phyloP scores from a whole-genome alignment of 2,797 vertebrate genomes.

The Trachops cirrhosus region DNA sequence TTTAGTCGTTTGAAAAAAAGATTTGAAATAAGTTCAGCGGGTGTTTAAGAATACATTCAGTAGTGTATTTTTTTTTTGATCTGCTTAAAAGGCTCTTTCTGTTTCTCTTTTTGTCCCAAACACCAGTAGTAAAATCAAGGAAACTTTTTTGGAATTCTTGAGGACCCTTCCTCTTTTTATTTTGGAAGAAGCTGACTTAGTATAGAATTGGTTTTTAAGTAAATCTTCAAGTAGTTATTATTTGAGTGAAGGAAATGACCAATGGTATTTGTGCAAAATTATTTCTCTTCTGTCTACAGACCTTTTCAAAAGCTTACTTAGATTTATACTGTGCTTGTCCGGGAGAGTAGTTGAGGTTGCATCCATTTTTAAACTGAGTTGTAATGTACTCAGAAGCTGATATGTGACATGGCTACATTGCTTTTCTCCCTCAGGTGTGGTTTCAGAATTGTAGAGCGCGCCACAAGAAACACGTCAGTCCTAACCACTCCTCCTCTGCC shows the following conservation, averaged over 20 bases:
- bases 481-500: conserved; percentile 88
- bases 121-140: conserved; percentile 6
- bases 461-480: conserved; percentile 97
- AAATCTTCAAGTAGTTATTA: not conserved
- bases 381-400: not conserved
- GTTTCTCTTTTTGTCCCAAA: conserved; percentile 3
- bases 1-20: conserved; percentile 44
- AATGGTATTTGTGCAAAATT: not conserved
- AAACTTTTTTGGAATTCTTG: not conserved
- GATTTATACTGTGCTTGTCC: not conserved
- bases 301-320: not conserved
- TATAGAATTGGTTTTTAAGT: not conserved
- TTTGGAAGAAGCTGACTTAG: not conserved
- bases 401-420: not conserved
- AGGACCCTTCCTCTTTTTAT: not conserved
- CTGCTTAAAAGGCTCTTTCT: conserved; percentile 1
- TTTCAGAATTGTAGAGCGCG: conserved; percentile 98
- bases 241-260: not conserved
- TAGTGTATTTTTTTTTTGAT: not conserved
- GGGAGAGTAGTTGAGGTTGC: not conserved
- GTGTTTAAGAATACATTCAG: conserved; percentile 49
- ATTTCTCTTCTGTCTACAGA: not conserved
- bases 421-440: conserved; percentile 89
- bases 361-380: not conserved
- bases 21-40: conserved; percentile 55